These are phyloP conservation scores for Apodemus sylvaticus DNA, from an alignment of 2,113 vertebrate genomes.

Conservation along the genomic window DNA sequence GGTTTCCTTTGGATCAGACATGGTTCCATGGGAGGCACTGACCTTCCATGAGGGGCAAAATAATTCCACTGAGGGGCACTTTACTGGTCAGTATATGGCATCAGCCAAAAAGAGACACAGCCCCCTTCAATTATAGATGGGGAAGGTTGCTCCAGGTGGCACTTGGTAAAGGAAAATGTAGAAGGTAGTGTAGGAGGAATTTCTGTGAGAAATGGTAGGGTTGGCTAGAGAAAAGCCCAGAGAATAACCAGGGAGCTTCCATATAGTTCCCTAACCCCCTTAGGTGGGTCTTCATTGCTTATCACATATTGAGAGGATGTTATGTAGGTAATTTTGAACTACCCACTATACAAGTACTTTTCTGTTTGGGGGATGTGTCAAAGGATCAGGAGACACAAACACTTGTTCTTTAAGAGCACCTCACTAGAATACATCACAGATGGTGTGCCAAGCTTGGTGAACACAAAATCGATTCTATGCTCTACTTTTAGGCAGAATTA, in stretches of 20 bases:
- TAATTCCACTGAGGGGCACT: background rate
- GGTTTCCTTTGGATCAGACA: background rate
- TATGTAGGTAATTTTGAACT: background rate
- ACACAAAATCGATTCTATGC: background rate
- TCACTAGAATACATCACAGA: background rate
- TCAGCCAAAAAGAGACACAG: background rate
- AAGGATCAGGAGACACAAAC: background rate
- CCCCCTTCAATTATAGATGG: fast-evolving
- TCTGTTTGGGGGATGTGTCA: background rate
- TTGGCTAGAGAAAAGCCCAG: background rate
- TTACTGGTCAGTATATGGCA: background rate
- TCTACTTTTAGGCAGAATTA: background rate
- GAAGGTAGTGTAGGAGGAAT: background rate
- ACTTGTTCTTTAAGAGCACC: background rate
- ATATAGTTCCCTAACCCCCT: background rate
- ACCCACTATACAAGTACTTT: fast-evolving
- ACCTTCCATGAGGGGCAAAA: background rate
- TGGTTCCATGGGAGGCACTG: background rate
- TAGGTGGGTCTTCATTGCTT: background rate
- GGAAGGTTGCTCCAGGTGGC: fast-evolving
- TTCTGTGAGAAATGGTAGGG: background rate
- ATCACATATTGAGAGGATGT: background rate
- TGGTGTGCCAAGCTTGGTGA: background rate
- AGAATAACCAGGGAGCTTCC: background rate
- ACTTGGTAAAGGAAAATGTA: background rate